Percentiles rank a stretch among this genome's conserved stretches.
Evolutionary conservation across 2,113 vertebrate species (phyloP).

Genomic region (Fukomys damarensis): DNA sequence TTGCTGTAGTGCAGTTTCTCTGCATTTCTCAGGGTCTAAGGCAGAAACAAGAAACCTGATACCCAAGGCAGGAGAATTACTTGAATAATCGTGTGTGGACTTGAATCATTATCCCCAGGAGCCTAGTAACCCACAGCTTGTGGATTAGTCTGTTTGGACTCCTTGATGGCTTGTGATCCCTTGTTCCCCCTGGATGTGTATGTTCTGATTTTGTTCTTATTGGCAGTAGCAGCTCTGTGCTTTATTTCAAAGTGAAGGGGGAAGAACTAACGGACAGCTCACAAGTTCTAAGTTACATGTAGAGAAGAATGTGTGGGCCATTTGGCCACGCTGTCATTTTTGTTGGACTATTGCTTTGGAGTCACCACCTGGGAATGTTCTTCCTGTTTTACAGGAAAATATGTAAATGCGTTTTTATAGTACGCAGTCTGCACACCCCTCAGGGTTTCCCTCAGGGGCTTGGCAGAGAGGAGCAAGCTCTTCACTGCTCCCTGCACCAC

Average conservation of each 20-base stretch:
- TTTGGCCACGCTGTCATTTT: neutral
- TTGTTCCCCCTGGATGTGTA: constrained; percentile 48
- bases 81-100: neutral
- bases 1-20: neutral
- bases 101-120: constrained; percentile 67
- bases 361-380: constrained; percentile 43
- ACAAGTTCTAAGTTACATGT: neutral
- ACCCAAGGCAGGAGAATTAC: constrained; percentile 49
- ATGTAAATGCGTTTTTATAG: neutral
- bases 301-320: neutral
- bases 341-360: neutral
- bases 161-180: constrained; percentile 62
- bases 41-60: constrained; percentile 60
- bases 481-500: neutral
- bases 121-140: constrained; percentile 65
- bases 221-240: constrained; percentile 61
- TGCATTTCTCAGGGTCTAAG: neutral
- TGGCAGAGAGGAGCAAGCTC: neutral
- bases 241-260: constrained; percentile 51
- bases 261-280: neutral
- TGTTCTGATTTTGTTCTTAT: constrained; percentile 75
- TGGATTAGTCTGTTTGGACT: constrained; percentile 73
- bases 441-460: neutral
- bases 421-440: neutral
- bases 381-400: neutral